Conservation (phyloP, 2,113 vertebrate species). For the Sceloporus tristichus region DNA sequence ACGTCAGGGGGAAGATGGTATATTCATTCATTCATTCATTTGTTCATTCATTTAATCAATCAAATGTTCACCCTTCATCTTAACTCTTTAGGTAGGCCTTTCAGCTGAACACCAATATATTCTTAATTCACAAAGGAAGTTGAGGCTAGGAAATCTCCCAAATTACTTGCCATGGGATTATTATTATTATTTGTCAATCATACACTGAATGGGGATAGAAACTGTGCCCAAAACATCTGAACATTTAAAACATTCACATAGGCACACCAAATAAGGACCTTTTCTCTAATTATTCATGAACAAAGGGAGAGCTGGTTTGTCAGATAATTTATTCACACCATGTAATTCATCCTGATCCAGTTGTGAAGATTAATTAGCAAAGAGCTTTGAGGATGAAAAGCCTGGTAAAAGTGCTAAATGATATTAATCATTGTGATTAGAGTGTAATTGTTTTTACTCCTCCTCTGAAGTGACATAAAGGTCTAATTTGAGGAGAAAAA, state of each 20-base stretch:
- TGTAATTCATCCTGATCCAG: slow-evolving; percentile 39
- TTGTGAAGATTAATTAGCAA: slow-evolving; percentile 55
- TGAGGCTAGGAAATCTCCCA: not conserved
- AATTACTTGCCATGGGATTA: not conserved
- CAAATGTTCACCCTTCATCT: not conserved
- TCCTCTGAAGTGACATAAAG: slow-evolving; percentile 19
- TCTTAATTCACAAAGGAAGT: not conserved
- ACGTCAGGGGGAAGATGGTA: too few relatives aligned
- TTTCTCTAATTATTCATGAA: slow-evolving; percentile 6
- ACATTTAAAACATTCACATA: slow-evolving; percentile 25
- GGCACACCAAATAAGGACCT: slow-evolving; percentile 3
- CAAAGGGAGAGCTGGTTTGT: slow-evolving; percentile 12
- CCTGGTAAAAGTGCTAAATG: slow-evolving; percentile 43
- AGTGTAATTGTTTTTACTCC: slow-evolving; percentile 40
- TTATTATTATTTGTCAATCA: not conserved
- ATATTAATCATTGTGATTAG: slow-evolving; percentile 45
- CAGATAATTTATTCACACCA: slow-evolving; percentile 46
- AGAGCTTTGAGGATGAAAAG: slow-evolving; percentile 46
- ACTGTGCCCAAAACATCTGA: not conserved
- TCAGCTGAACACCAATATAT: not conserved
- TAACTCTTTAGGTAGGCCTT: not conserved
- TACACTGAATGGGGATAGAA: slow-evolving; percentile 11
- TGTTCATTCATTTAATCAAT: too few relatives aligned
- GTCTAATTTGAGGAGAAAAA: slow-evolving; percentile 18
- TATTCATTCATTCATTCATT: too few relatives aligned